Evolutionary conservation across 2,888 invertebrate genomes (phyloP), one percentile per base, ranked within the genome.

Genomic region (Blomia tropicalis): DNA sequence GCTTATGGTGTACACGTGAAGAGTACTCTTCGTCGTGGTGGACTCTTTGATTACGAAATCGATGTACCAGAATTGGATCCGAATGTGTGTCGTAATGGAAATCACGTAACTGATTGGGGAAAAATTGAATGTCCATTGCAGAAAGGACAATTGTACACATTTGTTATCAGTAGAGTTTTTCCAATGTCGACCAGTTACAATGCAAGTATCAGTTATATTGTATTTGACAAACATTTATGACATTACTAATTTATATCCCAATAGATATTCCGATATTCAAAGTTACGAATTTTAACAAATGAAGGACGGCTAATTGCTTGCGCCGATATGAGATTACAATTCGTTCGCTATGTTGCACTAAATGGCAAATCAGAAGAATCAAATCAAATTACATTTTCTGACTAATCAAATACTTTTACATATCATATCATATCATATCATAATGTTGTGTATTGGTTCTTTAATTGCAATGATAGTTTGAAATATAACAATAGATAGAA

Each of bases 241-340:
- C 4, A 32, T 32, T 7, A n/a, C 7, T 44, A 44, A 44, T n/a
- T 7, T 11, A 44, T 19, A 7, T 14, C 11, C 19, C 17, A 44
- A 27, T 19, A 56, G 56, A 31, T 36, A 11, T 56, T 56, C 29
- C 56, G 36, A n/a, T 56, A 56, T 36, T 56, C 56, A 23, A 56
- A 56, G 23, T 11, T 56, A 3, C 56, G 29, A n/a, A 29, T 56
- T 14, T 2, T 30, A 14, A 56, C 17, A 2, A 30, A 32, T 19
- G 25, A 56, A 19, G 56, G 56, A 14, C 27, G 29, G 14, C 25
- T 22, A 25, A 27, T 56, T 7, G 56, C 2, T 25, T 56, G 56
- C 23, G 2, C 29, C 29, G 56, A 56, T 36, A 25, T 23, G 56
- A 2, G 23, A 19, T 30, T 56, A 19, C 17, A 56, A 22, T 56